These are phyloP conservation scores for Phyllotis vaccarum DNA, from an alignment of 2,797 vertebrate species.

Conservation along the genomic window DNA sequence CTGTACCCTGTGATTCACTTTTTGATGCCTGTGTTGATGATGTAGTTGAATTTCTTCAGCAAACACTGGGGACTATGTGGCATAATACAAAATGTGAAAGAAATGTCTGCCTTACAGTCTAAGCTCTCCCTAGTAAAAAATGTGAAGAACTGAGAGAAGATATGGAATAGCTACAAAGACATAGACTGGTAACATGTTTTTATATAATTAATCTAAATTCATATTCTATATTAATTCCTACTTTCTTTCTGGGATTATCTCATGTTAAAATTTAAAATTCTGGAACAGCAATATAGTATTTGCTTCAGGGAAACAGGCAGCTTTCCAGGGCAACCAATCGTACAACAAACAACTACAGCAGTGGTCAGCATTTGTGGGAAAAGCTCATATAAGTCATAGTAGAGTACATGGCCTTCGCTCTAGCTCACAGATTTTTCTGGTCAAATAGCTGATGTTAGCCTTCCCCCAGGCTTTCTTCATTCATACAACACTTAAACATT, in stretches of 20 bases:
- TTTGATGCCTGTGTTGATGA: background rate
- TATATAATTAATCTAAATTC: background rate
- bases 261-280: background rate
- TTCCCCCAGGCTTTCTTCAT: background rate
- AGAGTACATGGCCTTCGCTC: background rate
- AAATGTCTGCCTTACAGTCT: background rate
- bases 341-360: background rate
- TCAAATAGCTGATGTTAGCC: background rate
- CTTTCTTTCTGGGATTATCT: background rate
- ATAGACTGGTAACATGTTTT: background rate
- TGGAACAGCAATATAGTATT: background rate
- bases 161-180: background rate
- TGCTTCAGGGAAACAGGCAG: too few species aligned
- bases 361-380: background rate
- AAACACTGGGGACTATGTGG: background rate
- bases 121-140: slow-evolving; percentile 27
- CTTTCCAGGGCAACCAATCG: background rate
- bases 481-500: background rate
- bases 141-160: background rate
- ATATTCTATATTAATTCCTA: background rate
- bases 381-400: background rate
- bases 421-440: background rate
- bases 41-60: slow-evolving; percentile 4
- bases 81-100: background rate
- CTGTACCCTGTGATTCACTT: slow-evolving; percentile 44